Evolutionary conservation across 2,888 invertebrate species (phyloP), one percentile per base, ranked within the genome.

Genomic region (Tridacna gigas): DNA sequence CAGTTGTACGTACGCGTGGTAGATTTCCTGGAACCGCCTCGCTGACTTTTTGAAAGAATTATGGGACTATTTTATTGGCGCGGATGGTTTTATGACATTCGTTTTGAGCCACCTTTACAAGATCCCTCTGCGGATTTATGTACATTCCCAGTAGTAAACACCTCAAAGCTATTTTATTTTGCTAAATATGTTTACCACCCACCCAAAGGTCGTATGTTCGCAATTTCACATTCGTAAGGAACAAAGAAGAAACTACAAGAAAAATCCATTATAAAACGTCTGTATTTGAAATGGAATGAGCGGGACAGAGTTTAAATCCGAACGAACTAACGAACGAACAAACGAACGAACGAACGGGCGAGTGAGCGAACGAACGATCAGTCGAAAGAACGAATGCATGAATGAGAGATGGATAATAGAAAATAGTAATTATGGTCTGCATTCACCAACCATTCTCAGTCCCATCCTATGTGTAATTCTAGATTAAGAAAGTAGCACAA

Each of bases 21-120:
- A 60, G 48, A 26, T 48, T 69, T 67, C 28, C 51, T 28, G 26
- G 77, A 48, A 77, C 65, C 66, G 77, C 77, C 45, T 77, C 66
- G 48, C 37, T 77, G 77, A 65, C 69, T 48, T 69, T 69, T 69
- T 51, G 77, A 75, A 75, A 77, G 77, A 77, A 69, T 28, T 77
- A 77, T 69, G 45, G 69, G 77, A 77, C 77, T 66, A 66, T 45
- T 67, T 77, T 51, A 66, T 45, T 48, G 25, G 22, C 51, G 77
- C 77, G 77, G 77, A 77, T 28, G 45, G 51, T 67, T 77, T 77
- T 77, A 77, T 26, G 67, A 67, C 51, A 22, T 65, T 56, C 51
- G 18, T 48, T 26, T 67, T 51, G 51, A 22, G 63, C 37, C 37
- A 28, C 65, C 65, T 28, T 61, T 47, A 47, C 75, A 61, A 63